phyloP scores from a whole-genome alignment of 2,113 vertebrate genomes.

The Aspidoscelis tigris region DNA sequence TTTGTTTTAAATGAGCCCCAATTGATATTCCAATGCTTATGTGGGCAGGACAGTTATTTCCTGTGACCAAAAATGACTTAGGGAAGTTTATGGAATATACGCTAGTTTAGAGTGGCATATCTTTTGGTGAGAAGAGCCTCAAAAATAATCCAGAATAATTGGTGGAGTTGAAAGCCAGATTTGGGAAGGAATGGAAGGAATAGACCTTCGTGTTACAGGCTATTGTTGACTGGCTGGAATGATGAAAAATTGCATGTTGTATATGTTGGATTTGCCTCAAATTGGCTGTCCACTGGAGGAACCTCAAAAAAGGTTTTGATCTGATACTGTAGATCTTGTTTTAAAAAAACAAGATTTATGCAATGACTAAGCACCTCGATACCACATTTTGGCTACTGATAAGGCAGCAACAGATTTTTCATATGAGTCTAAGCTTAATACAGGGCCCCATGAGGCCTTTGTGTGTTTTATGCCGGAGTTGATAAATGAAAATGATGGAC shows the following conservation, averaged over 20 bases:
- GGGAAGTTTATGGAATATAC: neutral
- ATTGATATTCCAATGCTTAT: neutral
- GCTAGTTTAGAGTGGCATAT: neutral
- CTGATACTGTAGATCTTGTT: neutral
- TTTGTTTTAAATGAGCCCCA: neutral
- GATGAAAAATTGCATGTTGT: neutral
- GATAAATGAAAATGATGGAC: too few relatives aligned
- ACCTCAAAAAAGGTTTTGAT: neutral
- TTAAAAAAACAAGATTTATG: neutral
- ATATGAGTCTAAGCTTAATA: neutral
- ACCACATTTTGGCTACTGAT: neutral
- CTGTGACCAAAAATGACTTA: neutral
- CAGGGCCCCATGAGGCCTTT: neutral
- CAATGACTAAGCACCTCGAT: neutral
- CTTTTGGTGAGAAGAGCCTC: neutral
- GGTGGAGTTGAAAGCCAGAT: neutral
- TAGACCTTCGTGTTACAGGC: neutral
- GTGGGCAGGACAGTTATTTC: neutral
- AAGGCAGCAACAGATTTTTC: neutral
- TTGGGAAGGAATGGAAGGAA: neutral
- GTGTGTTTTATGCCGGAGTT: too few relatives aligned
- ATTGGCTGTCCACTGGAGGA: neutral
- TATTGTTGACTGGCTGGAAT: neutral
- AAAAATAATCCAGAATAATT: neutral
- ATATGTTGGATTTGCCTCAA: neutral